A percentile compares a stretch with the other conserved stretches of the same genome.
These are phyloP conservation scores for Pyxicephalus adspersus DNA, from an alignment of 2,113 vertebrate species.

Conservation along the genomic window DNA sequence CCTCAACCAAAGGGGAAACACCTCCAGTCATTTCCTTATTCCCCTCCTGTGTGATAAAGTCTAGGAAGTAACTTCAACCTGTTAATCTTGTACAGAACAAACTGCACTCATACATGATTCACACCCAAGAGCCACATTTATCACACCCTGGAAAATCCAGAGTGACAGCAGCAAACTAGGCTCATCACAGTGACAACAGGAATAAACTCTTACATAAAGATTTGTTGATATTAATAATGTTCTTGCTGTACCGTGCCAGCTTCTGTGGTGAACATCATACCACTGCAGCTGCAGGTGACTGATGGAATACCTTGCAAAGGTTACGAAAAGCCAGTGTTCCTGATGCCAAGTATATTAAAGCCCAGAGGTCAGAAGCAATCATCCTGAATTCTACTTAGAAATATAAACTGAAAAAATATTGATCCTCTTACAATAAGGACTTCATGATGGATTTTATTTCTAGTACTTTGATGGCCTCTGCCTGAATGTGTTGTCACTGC, in stretches of 20 bases:
- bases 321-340: background rate
- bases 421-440: slow-evolving; percentile 1
- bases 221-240: slow-evolving; percentile 24
- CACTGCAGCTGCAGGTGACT: background rate
- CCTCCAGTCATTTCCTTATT: background rate
- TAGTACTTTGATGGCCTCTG: slow-evolving; percentile 1
- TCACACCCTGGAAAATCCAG: slow-evolving; percentile 27
- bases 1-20: too few species aligned
- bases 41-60: background rate
- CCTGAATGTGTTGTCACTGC: background rate
- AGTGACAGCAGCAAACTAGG: slow-evolving; percentile 27
- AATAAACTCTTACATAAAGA: slow-evolving; percentile 44
- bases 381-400: slow-evolving; percentile 16
- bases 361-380: background rate
- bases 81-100: slow-evolving; percentile 33
- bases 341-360: background rate
- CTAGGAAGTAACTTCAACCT: slow-evolving; percentile 3
- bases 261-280: background rate
- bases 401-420: slow-evolving; percentile 4
- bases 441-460: slow-evolving; percentile 18
- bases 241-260: slow-evolving; percentile 8
- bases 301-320: background rate
- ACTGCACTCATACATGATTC: slow-evolving; percentile 39
- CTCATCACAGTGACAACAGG: slow-evolving; percentile 41
- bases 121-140: slow-evolving; percentile 39